These are phyloP conservation scores for Drosophila nigricruria DNA, from an alignment of 2,888 invertebrate species.

Conservation along the genomic window DNA sequence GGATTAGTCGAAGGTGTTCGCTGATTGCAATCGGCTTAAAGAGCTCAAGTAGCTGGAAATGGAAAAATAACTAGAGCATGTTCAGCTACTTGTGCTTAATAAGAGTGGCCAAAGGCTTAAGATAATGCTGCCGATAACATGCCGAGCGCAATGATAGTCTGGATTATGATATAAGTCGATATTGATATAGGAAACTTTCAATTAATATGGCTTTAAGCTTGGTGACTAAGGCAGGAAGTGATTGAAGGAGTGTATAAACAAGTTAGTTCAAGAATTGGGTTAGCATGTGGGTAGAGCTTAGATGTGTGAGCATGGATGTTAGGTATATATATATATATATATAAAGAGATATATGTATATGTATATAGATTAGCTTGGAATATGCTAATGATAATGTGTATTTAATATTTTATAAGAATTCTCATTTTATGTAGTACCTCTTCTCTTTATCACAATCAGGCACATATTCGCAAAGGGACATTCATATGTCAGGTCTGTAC, in stretches of 20 bases:
- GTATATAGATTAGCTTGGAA: too few relatives aligned
- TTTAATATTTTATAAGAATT: too few relatives aligned
- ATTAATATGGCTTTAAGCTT: background rate
- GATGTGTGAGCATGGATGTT: background rate
- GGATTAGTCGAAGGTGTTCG: conserved; percentile 38
- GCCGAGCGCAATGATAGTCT: background rate
- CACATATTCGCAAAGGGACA: too few relatives aligned
- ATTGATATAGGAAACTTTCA: conserved; percentile 9
- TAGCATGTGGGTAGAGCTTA: background rate
- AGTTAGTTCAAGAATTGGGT: background rate
- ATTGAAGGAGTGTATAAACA: background rate
- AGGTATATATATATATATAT: background rate
- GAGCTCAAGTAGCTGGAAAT: conserved; percentile 7
- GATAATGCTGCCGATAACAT: conserved; percentile 20
- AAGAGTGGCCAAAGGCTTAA: conserved; percentile 13
- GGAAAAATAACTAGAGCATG: conserved; percentile 29
- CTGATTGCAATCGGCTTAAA: conserved; percentile 29
- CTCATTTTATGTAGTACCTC: too few relatives aligned
- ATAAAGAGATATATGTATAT: background rate
- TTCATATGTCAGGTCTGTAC: too few relatives aligned
- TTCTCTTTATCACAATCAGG: too few relatives aligned
- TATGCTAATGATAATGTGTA: too few relatives aligned
- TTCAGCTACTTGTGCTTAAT: conserved; percentile 23
- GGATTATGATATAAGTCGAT: background rate
- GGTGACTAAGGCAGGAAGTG: background rate